Evolutionary conservation across 2,113 vertebrate genomes (phyloP).

Genomic region (Heterotis niloticus): DNA sequence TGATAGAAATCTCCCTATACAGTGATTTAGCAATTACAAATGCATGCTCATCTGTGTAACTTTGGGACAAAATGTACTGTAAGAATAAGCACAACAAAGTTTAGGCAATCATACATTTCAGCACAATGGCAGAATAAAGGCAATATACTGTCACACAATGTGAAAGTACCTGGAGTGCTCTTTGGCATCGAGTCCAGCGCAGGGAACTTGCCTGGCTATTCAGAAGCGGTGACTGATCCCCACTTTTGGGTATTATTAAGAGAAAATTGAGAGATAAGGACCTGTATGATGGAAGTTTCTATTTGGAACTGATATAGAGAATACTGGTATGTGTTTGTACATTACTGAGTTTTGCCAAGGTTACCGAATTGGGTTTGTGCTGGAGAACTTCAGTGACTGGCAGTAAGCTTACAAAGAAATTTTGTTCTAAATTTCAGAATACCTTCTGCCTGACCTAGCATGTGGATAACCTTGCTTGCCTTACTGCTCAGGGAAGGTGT

Average conservation of each 20-base stretch:
- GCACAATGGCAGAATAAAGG: background rate
- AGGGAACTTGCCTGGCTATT: background rate
- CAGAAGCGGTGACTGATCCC: background rate
- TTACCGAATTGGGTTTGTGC: background rate
- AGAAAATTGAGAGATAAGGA: background rate
- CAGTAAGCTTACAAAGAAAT: conserved; percentile 12
- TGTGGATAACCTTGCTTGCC: too few species aligned
- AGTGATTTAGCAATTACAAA: conserved; percentile 12
- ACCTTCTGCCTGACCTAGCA: too few species aligned
- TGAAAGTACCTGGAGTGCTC: background rate
- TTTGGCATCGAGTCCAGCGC: background rate
- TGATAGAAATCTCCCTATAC: background rate
- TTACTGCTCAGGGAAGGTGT: too few species aligned
- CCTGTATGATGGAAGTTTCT: background rate
- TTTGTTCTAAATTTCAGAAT: background rate
- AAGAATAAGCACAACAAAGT: background rate
- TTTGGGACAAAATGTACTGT: background rate
- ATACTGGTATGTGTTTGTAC: background rate
- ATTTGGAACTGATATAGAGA: background rate
- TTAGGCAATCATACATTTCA: conserved; percentile 8
- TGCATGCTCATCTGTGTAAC: background rate
- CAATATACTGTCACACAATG: background rate
- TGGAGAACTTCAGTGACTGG: background rate
- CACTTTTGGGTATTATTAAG: background rate
- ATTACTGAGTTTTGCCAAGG: conserved; percentile 6